These are phyloP conservation scores for Drosophila simulans DNA, from an alignment of 1,140 invertebrate species.

Conservation along the genomic window DNA sequence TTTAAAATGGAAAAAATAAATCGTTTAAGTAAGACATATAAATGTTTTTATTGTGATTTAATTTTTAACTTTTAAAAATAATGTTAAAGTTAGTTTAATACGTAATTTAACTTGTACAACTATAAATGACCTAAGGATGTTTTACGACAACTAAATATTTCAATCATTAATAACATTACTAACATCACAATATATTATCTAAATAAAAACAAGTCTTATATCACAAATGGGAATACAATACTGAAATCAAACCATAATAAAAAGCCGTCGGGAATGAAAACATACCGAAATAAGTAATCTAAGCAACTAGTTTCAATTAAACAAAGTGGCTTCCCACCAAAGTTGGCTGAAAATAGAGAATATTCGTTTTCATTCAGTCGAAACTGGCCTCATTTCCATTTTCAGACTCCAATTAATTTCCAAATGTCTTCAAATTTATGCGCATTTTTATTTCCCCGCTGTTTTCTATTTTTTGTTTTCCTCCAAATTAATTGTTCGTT, in stretches of 20 bases:
- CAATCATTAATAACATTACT: no score
- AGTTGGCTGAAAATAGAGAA: background rate
- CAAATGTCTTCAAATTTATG: conserved; percentile 61
- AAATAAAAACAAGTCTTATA: no score
- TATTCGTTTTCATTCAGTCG: conserved; percentile 9
- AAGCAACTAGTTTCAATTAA: conserved; percentile 33
- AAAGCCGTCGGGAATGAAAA: conserved; percentile 2
- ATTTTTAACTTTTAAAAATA: no score
- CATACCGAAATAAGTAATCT: background rate
- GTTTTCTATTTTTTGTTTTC: conserved; percentile 15
- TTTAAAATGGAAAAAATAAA: no score
- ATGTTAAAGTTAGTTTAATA: no score
- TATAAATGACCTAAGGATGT: no score
- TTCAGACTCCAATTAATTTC: conserved; percentile 45
- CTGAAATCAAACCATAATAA: background rate
- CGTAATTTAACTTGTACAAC: no score
- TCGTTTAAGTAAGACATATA: no score
- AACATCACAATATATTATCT: no score
- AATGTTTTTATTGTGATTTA: no score
- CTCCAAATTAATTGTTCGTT: conserved; percentile 76
- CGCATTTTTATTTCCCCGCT: conserved; percentile 30
- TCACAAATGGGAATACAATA: no score
- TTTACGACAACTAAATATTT: no score
- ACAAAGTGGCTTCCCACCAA: conserved; percentile 12
- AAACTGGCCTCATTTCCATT: conserved; percentile 33